Conservation (phyloP, 2,113 vertebrate species). For the Podilymbus podiceps region DNA sequence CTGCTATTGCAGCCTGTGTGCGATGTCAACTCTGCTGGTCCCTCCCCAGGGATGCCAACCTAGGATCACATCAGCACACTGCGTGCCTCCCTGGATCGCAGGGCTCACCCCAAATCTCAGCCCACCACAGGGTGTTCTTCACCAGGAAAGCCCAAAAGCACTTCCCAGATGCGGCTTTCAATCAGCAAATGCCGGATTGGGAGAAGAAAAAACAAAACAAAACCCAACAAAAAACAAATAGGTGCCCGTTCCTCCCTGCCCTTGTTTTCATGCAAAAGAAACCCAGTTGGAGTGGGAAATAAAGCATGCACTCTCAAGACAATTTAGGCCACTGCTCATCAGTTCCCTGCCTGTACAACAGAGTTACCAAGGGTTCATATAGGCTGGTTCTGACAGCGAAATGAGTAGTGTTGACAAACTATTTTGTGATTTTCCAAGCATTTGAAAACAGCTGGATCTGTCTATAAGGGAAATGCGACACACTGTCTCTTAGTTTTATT, state of each 20-base stretch:
- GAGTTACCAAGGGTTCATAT: not conserved
- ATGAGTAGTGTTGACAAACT: not conserved
- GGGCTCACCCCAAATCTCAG: not conserved
- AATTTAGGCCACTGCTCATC: not conserved
- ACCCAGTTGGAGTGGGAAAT: not conserved
- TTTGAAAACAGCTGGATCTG: constrained; percentile 2
- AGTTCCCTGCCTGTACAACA: not conserved
- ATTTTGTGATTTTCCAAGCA: constrained; percentile 6
- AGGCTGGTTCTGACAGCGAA: not conserved
- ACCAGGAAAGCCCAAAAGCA: not conserved
- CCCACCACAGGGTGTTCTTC: not conserved
- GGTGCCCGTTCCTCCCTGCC: not conserved
- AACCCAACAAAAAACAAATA: not conserved
- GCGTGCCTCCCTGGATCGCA: not conserved
- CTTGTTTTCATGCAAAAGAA: not conserved
- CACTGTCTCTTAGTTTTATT: constrained; percentile 2
- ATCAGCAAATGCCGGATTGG: not conserved
- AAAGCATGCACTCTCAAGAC: accelerated
- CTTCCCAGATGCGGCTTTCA: not conserved
- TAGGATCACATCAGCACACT: not conserved
- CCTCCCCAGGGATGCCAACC: not conserved
- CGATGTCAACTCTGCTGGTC: not conserved
- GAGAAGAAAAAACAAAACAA: too few relatives aligned
- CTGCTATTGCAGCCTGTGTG: not conserved
- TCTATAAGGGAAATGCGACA: constrained; percentile 3